phyloP scores from a whole-genome alignment of 23 tunicate genomes.

The Halocynthia aurantium region DNA sequence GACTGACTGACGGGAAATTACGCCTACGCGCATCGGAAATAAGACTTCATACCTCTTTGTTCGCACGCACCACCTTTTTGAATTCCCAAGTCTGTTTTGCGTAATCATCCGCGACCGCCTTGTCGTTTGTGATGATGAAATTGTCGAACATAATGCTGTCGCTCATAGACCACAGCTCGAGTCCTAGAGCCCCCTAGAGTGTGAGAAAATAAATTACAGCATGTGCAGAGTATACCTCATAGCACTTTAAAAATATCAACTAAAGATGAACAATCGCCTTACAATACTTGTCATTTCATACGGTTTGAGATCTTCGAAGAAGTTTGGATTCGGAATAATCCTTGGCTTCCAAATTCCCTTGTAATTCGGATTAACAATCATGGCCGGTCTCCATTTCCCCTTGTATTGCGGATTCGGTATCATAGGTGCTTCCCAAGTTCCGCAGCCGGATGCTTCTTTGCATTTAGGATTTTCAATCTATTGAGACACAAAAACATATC shows the following conservation, averaged over 20 bases:
- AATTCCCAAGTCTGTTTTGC: slow-evolving; percentile 69
- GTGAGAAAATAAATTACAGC: background rate
- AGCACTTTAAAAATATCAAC: too few relatives aligned
- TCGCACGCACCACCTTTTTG: slow-evolving; percentile 51
- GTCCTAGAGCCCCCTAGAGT: slow-evolving; percentile 78
- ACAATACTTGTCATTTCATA: slow-evolving; percentile 88
- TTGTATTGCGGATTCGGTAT: slow-evolving; percentile 77
- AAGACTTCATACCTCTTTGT: slow-evolving; percentile 31
- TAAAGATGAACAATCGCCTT: slow-evolving; percentile 6
- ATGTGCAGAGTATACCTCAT: too few relatives aligned
- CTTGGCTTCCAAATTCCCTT: slow-evolving; percentile 93
- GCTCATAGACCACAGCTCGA: slow-evolving; percentile 94
- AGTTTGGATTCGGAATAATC: slow-evolving; percentile 83
- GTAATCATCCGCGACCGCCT: slow-evolving; percentile 64
- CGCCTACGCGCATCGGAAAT: background rate
- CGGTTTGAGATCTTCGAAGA: slow-evolving; percentile 70
- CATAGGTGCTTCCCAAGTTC: slow-evolving; percentile 83
- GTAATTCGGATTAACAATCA: slow-evolving; percentile 74
- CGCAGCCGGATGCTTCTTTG: slow-evolving; percentile 79
- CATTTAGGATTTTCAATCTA: slow-evolving; percentile 83
- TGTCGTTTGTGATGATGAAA: slow-evolving; percentile 66
- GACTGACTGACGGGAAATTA: too few relatives aligned
- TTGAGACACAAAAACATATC: too few relatives aligned
- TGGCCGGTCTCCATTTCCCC: slow-evolving; percentile 90
- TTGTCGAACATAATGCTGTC: slow-evolving; percentile 75